Percentiles rank a stretch among this genome's conserved stretches.
These are phyloP conservation scores for Anthophora plumipes DNA, from an alignment of 2,888 invertebrate species.

Conservation along the genomic window DNA sequence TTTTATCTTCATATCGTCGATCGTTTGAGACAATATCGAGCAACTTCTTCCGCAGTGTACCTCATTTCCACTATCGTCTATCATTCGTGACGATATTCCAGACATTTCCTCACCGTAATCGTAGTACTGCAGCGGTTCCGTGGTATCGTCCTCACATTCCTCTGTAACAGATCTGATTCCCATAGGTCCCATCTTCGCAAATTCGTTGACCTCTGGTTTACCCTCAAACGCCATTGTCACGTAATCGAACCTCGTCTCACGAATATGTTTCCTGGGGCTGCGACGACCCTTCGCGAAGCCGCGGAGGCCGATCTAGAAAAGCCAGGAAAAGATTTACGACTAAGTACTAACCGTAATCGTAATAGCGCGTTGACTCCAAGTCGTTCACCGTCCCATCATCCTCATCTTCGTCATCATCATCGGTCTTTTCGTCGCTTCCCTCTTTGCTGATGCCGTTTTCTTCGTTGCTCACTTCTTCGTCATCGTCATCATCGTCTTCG, in stretches of 20 bases:
- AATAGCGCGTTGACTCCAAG: slow-evolving; percentile 58
- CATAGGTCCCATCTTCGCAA: slow-evolving; percentile 30
- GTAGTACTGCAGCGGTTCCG: slow-evolving; percentile 69
- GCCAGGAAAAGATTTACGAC: slow-evolving; percentile 45
- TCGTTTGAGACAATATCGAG: too few relatives aligned
- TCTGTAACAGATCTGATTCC: slow-evolving; percentile 56
- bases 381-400: slow-evolving; percentile 67
- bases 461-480: slow-evolving; percentile 38
- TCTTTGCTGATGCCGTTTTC: slow-evolving; percentile 36
- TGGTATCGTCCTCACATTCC: slow-evolving; percentile 64
- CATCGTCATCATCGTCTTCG: slow-evolving; percentile 32
- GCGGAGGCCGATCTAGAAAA: slow-evolving; percentile 66
- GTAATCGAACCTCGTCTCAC: slow-evolving; percentile 50
- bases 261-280: slow-evolving; percentile 48
- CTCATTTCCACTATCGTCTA: too few relatives aligned
- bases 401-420: slow-evolving; percentile 32
- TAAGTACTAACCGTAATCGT: slow-evolving; percentile 77
- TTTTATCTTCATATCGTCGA: too few relatives aligned
- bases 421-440: slow-evolving; percentile 38
- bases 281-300: slow-evolving; percentile 43
- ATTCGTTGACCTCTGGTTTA: slow-evolving; percentile 51
- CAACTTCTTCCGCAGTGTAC: too few relatives aligned
- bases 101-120: slow-evolving; percentile 76
- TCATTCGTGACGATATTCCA: too few relatives aligned
- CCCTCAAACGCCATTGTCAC: slow-evolving; percentile 30